Base-by-base conservation (phyloP, 2,888 invertebrate species). In the Drosophila gaucha region DNA sequence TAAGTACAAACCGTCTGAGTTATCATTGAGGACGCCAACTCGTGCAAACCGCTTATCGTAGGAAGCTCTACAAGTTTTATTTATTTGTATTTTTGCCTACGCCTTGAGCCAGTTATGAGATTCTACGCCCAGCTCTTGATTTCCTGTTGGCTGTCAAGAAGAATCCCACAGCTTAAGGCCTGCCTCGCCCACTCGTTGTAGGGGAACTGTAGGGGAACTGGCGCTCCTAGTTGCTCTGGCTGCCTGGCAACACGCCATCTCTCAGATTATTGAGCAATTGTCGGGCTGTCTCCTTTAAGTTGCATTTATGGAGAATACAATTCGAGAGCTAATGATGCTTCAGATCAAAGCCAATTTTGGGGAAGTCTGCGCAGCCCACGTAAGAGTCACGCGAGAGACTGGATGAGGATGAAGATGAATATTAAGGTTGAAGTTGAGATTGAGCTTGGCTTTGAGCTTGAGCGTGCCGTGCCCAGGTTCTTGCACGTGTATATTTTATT, bases 191-290 rank as follows among this genome's bases (percentile, higher is more conserved):
- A 80, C 80, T 62, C 57, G 14, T n/a, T 18, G 35, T n/a, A n/a
- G n/a, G n/a, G n/a, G n/a, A n/a, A 12, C 38, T 44, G 24, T 22
- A 24, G 26, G 10, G 10, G n/a, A 47, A 16, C 35, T 54, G 85
- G 51, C 85, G 76, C 80, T 74, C 80, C 80, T 85, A 80, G 75
- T 67, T 63, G 10, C 22, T 5, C 1, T 20, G 31, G 6, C 12
- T 28, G 24, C 50, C 50, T 64, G 74, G 67, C 66, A 67, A 74
- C 54, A 71, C 62, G 77, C 69, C 67, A 74, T 44, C 63, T 65
- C 44, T 47, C 10, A 6, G 66, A 24, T 65, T 83, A 86, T 84
- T 83, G 70, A 84, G 83, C 78, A 76, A 86, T 86, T n/a, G n/a
- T n/a, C n/a, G n/a, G n/a, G n/a, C n/a, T n/a, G n/a, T n/a, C n/a